Evolutionary conservation across 2,113 vertebrate genomes (phyloP).

Genomic region (Empidonax alnorum): DNA sequence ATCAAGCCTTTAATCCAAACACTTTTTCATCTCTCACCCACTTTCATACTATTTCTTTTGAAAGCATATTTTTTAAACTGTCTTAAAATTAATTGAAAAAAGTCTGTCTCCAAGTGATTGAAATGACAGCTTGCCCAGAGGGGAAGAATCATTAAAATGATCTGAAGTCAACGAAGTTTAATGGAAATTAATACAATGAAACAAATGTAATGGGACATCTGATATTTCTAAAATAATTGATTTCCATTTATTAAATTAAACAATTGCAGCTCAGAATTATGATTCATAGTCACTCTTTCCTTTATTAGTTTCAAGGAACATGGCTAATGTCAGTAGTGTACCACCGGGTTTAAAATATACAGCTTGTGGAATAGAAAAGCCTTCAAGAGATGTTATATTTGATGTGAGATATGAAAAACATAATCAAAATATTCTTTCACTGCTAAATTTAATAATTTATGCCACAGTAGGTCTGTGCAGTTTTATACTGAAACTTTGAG

Average conservation of each 20-base stretch:
- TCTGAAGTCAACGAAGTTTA: not conserved
- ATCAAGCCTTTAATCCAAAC: not conserved
- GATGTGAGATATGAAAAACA: not conserved
- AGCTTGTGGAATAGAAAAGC: not conserved
- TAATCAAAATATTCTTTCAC: not conserved
- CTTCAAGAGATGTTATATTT: not conserved
- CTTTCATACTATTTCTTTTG: not conserved
- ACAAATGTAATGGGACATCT: slow-evolving; percentile 13
- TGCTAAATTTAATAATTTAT: not conserved
- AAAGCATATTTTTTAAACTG: not conserved
- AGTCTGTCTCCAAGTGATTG: not conserved
- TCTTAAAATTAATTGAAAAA: slow-evolving; percentile 12
- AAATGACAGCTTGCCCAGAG: not conserved
- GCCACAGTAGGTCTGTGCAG: not conserved
- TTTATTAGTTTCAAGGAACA: not conserved
- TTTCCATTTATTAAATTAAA: slow-evolving; percentile 59
- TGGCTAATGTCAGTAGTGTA: not conserved
- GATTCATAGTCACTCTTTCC: not conserved
- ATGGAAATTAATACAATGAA: slow-evolving; percentile 48
- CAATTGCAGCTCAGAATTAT: not conserved
- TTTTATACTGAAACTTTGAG: not conserved
- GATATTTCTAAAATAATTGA: slow-evolving; percentile 36
- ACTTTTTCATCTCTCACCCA: not conserved
- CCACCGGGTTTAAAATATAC: not conserved
- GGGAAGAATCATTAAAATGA: not conserved